These are phyloP conservation scores for Drosophila falleni DNA, from an alignment of 2,888 invertebrate genomes.

Conservation along the genomic window DNA sequence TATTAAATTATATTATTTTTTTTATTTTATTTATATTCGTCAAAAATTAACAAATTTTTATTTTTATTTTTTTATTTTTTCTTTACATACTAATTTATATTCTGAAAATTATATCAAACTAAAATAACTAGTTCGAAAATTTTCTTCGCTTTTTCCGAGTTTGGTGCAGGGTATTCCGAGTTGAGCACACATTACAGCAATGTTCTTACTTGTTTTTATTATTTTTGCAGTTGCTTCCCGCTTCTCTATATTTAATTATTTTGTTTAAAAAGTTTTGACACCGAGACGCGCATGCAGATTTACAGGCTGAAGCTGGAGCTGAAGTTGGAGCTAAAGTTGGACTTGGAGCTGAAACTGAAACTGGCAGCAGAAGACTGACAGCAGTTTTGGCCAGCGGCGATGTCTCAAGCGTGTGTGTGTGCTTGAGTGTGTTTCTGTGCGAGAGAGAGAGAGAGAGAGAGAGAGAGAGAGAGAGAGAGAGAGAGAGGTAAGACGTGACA, in stretches of 20 bases:
- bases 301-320: constrained; percentile 52
- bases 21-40: too few relatives aligned
- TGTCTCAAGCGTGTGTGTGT: constrained; percentile 32
- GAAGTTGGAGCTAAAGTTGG: background rate
- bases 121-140: too few relatives aligned
- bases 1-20: too few relatives aligned
- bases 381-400: constrained; percentile 67
- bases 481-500: constrained; percentile 15
- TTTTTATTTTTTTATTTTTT: too few relatives aligned
- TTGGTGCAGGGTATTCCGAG: constrained; percentile 12
- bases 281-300: constrained; percentile 80
- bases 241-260: constrained; percentile 80
- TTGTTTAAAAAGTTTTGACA: constrained; percentile 81
- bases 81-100: too few relatives aligned
- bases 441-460: background rate
- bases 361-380: constrained; percentile 53
- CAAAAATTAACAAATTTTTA: too few relatives aligned
- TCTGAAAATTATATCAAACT: too few relatives aligned
- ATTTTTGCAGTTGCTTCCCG: constrained; percentile 44
- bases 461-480: background rate
- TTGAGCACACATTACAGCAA: background rate
- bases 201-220: constrained; percentile 15
- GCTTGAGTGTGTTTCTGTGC: constrained; percentile 7
- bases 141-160: too few relatives aligned
- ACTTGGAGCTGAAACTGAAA: constrained; percentile 24